A percentile compares a stretch with the other conserved stretches of the same genome.
Evolutionary conservation across 2,888 invertebrate species (phyloP).

Genomic region (Tenthredo distinguenda): DNA sequence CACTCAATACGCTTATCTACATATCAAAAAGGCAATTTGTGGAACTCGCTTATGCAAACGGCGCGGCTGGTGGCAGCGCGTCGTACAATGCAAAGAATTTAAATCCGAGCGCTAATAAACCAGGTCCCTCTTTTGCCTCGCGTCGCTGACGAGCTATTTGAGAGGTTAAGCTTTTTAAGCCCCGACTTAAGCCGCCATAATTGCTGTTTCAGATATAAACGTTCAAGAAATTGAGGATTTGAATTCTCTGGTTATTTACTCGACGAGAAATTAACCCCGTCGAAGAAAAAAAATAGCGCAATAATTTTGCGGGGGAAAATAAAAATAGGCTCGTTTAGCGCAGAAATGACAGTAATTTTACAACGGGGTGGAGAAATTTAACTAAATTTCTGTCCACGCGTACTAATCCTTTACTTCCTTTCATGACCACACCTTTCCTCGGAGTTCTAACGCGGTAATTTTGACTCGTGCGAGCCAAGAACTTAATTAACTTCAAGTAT

Average conservation of each 20-base stretch:
- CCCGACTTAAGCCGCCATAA: slow-evolving; percentile 70
- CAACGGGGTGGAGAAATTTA: not conserved
- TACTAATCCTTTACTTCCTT: slow-evolving; percentile 33
- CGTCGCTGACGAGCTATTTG: slow-evolving; percentile 76
- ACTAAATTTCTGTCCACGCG: not conserved
- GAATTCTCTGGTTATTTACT: slow-evolving; percentile 16
- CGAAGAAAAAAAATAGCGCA: not conserved
- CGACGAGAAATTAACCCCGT: not conserved
- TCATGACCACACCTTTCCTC: slow-evolving; percentile 39
- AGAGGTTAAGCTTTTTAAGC: slow-evolving; percentile 75
- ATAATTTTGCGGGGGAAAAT: not conserved
- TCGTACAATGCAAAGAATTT: slow-evolving; percentile 77
- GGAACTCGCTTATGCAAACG: slow-evolving; percentile 78
- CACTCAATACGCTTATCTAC: slow-evolving; percentile 68
- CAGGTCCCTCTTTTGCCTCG: slow-evolving; percentile 66
- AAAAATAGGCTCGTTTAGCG: not conserved
- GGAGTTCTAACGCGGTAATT: slow-evolving; percentile 37
- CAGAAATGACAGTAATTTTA: not conserved
- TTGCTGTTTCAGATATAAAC: slow-evolving; percentile 47
- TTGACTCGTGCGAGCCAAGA: slow-evolving; percentile 36
- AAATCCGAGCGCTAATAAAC: slow-evolving; percentile 77
- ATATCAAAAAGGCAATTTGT: slow-evolving; percentile 78
- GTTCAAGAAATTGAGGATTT: slow-evolving; percentile 37
- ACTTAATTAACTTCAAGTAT: slow-evolving; percentile 48
- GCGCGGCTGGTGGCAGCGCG: slow-evolving; percentile 60